phyloP scores from a whole-genome alignment of 2,888 invertebrate species.

The Margaritifera margaritifera region DNA sequence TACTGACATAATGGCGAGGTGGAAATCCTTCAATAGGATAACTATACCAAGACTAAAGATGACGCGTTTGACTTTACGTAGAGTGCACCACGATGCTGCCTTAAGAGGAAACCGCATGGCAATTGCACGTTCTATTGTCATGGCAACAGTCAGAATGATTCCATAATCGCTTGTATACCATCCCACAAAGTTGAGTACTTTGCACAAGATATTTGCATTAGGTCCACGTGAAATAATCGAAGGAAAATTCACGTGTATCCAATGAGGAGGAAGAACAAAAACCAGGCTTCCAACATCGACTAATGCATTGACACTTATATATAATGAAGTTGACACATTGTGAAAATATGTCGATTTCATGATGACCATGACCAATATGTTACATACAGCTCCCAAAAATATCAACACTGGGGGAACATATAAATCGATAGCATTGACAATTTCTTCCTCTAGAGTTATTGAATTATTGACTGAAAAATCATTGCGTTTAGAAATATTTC shows the following conservation, averaged over 20 bases:
- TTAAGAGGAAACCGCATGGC: conserved; percentile 56
- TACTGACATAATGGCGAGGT: conserved; percentile 32
- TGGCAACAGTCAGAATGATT: conserved; percentile 52
- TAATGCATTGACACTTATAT: conserved; percentile 49
- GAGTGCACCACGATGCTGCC: conserved; percentile 45
- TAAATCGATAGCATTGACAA: conserved; percentile 37
- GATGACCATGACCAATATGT: conserved; percentile 49
- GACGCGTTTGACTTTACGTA: conserved; percentile 44
- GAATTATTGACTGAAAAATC: no score
- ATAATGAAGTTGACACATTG: conserved; percentile 56
- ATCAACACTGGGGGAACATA: conserved; percentile 52
- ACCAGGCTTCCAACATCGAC: conserved; percentile 48
- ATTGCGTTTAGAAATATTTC: no score
- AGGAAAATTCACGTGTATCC: conserved; percentile 55
- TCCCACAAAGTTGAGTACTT: conserved; percentile 52
- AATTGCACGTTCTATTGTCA: conserved; percentile 57
- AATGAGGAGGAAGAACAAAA: conserved; percentile 51
- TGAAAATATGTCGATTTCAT: conserved; percentile 52
- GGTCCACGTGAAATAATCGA: conserved; percentile 33
- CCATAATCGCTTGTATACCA: conserved; percentile 57
- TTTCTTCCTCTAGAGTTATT: not conserved
- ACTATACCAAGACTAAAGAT: conserved; percentile 32
- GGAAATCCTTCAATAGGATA: conserved; percentile 47
- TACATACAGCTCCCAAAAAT: conserved; percentile 43
- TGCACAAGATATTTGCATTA: conserved; percentile 49